phyloP scores from a whole-genome alignment of 2,888 invertebrate genomes.

The Diarsia mendica region DNA sequence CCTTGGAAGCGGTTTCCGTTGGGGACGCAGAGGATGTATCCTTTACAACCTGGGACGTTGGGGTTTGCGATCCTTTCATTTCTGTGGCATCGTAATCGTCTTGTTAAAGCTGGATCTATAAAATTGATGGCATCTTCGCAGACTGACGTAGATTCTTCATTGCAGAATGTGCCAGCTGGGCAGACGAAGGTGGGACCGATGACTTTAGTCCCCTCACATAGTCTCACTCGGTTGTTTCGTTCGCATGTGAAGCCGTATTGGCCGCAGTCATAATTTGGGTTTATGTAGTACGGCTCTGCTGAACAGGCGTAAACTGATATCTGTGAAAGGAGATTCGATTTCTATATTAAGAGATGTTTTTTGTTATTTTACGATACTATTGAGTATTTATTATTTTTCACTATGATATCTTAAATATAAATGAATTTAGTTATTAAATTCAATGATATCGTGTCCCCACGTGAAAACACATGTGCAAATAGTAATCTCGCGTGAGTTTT shows the following conservation, averaged over 20 bases:
- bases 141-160: slow-evolving; percentile 84
- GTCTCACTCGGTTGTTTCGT: slow-evolving; percentile 75
- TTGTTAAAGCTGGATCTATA: slow-evolving; percentile 79
- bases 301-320: slow-evolving; percentile 49
- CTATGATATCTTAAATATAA: neutral
- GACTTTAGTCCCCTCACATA: slow-evolving; percentile 81
- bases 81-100: slow-evolving; percentile 78
- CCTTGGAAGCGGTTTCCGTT: slow-evolving; percentile 86
- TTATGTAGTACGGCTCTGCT: slow-evolving; percentile 69
- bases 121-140: slow-evolving; percentile 82
- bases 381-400: neutral
- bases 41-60: slow-evolving; percentile 84
- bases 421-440: neutral
- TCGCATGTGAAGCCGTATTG: slow-evolving; percentile 85
- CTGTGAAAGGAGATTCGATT: slow-evolving; percentile 55
- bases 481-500: neutral
- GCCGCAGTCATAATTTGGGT: slow-evolving; percentile 77
- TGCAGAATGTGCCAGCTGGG: slow-evolving; percentile 83
- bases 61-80: slow-evolving; percentile 86
- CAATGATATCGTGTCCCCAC: neutral
- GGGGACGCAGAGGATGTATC: slow-evolving; percentile 86
- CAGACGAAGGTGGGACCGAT: slow-evolving; percentile 83
- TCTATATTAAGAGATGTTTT: too few species aligned
- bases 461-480: slow-evolving; percentile 29
- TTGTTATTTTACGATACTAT: too few species aligned